A percentile compares a stretch with the other conserved stretches of the same genome.
These are phyloP conservation scores for Penelope pileata DNA, from an alignment of 2,113 vertebrate species.

Conservation along the genomic window DNA sequence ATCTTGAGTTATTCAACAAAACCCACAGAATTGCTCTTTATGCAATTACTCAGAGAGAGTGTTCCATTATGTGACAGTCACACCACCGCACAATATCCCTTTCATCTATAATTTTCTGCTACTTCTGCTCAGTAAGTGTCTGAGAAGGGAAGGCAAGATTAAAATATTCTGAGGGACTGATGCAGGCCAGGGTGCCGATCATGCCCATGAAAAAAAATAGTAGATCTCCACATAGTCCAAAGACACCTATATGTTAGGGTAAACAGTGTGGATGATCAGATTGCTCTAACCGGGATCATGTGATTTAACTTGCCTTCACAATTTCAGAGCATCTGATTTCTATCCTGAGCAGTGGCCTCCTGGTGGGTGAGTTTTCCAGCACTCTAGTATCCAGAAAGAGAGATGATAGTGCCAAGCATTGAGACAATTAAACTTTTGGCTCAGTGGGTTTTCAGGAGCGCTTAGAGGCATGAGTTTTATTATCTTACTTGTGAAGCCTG, in stretches of 20 bases:
- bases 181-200: background rate
- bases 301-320: background rate
- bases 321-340: background rate
- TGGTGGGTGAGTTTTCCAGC: background rate
- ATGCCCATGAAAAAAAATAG: background rate
- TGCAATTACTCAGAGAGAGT: constrained; percentile 30
- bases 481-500: background rate
- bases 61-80: constrained; percentile 55
- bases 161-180: background rate
- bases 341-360: background rate
- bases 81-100: constrained; percentile 1
- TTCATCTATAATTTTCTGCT: constrained; percentile 23
- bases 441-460: background rate
- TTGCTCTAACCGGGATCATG: background rate
- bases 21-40: constrained; percentile 44
- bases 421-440: background rate
- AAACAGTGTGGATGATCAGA: background rate
- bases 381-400: background rate
- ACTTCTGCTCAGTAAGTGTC: background rate
- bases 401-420: background rate
- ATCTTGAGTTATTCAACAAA: constrained; percentile 49
- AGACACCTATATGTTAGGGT: background rate
- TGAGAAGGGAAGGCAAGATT: background rate
- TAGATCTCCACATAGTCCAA: background rate
- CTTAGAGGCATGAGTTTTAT: background rate